Evolutionary conservation across 2,888 invertebrate genomes (phyloP).

Genomic region (Morpho deidamia): DNA sequence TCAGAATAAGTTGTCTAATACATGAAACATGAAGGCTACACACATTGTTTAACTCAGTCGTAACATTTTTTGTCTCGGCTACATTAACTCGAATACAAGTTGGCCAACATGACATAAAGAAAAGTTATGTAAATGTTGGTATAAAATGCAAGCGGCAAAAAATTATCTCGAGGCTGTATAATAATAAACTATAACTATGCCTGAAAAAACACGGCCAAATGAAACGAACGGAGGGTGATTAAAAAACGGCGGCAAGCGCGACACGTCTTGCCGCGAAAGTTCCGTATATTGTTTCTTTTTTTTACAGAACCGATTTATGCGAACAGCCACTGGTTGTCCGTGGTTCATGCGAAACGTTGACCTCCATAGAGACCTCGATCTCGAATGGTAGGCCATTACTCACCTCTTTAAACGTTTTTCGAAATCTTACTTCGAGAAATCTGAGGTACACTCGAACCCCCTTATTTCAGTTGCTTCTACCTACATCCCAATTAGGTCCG

Average conservation of each 20-base stretch:
- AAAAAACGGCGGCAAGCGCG: conserved; percentile 25
- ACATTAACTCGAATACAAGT: neutral
- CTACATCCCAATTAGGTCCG: too few relatives aligned
- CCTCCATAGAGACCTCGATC: too few relatives aligned
- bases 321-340: too few relatives aligned
- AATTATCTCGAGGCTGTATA: conserved; percentile 36
- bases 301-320: too few relatives aligned
- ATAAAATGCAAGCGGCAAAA: conserved; percentile 50
- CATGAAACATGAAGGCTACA: too few relatives aligned
- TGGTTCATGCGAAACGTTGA: too few relatives aligned
- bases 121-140: conserved; percentile 49
- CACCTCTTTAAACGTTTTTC: too few relatives aligned
- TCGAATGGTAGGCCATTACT: too few relatives aligned
- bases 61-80: neutral
- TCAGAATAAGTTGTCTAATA: too few relatives aligned
- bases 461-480: too few relatives aligned
- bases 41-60: neutral
- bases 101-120: conserved; percentile 14
- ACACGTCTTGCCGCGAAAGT: neutral
- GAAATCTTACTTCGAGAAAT: too few relatives aligned
- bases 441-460: too few relatives aligned
- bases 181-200: conserved; percentile 32
- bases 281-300: neutral
- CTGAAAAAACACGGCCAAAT: conserved; percentile 31
- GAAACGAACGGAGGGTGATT: conserved; percentile 36